Evolutionary conservation across 2,888 invertebrate species (phyloP), one percentile per base, ranked within the genome.

Genomic region (Nezara viridula): DNA sequence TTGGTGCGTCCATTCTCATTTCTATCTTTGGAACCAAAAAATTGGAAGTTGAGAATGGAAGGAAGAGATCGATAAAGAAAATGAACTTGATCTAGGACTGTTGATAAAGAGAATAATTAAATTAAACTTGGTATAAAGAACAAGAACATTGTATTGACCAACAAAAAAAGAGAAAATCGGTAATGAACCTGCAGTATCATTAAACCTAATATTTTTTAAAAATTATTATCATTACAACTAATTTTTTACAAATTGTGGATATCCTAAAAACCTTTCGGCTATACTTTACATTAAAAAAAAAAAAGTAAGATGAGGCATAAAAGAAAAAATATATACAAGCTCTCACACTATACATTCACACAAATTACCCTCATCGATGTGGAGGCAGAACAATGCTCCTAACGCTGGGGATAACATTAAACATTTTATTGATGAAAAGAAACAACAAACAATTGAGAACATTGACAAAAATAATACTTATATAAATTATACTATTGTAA

Each of bases 361-460:
- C 86, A 86, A 27, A 49, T 86, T 86, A 86, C 86, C 49, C 32
- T 86, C 47, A 86, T 81, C 86, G 50, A 32, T 21, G 86, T 50
- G 6, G 52, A 86, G 50, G 86, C 21, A 86, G 52, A 86, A 50
- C 49, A 44, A 47, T 47, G 85, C 49, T 86, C 32, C 32, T 49
- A 86, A 52, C 50, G 52, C 86, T 86, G 86, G 52, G 86, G 86
- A 86, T 49, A 86, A 86, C 47, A 86, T 86, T 86, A 86, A 86
- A 86, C 86, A 86, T 86, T 86, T 86, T 50, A 86, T 86, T 52
- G 81, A 81, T 81, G 44, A 81, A 81, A 81, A 81, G 44, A n/a
- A 81, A 81, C 81, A 81, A 81, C 81, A 81, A 81, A 77, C 44
- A 81, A 81, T 81, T 81, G 44, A 81, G 81, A 81, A 81, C 81